A percentile compares a stretch with the other conserved stretches of the same genome.
These are phyloP conservation scores for Drosophila imparisetae DNA, from an alignment of 2,888 invertebrate species.

Conservation along the genomic window DNA sequence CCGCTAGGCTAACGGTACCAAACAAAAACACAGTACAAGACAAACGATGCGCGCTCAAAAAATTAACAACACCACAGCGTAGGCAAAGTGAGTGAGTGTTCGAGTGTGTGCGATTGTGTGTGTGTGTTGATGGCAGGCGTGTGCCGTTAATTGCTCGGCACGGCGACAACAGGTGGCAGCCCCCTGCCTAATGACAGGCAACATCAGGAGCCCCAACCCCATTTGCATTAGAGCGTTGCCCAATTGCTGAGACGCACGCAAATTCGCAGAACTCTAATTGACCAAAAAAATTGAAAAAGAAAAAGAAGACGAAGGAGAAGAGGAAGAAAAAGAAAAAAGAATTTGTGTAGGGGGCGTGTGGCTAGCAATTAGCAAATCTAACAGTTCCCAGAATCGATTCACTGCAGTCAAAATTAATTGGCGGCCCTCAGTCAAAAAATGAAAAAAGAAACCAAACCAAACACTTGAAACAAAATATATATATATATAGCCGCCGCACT, in stretches of 20 bases:
- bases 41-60: constrained; percentile 41
- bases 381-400: constrained; percentile 81
- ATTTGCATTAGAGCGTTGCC: constrained; percentile 33
- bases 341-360: constrained; percentile 48
- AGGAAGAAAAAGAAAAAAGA: neutral
- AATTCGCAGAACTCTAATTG: constrained; percentile 73
- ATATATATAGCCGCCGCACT: constrained; percentile 38
- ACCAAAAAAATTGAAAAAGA: constrained; percentile 6
- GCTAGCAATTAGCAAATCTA: constrained; percentile 80
- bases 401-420: constrained; percentile 73
- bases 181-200: constrained; percentile 6
- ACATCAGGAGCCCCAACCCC: neutral
- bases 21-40: constrained; percentile 49
- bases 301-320: neutral
- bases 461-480: constrained; percentile 26
- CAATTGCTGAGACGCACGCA: constrained; percentile 62
- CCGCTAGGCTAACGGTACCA: constrained; percentile 47
- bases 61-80: constrained; percentile 32
- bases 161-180: constrained; percentile 70
- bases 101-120: constrained; percentile 7
- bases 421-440: constrained; percentile 44
- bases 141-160: constrained; percentile 63
- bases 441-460: constrained; percentile 15
- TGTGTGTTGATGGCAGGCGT: constrained; percentile 26
- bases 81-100: constrained; percentile 39